Conservation (phyloP, 2,888 invertebrate species). For the Phymatocera aterrima region DNA sequence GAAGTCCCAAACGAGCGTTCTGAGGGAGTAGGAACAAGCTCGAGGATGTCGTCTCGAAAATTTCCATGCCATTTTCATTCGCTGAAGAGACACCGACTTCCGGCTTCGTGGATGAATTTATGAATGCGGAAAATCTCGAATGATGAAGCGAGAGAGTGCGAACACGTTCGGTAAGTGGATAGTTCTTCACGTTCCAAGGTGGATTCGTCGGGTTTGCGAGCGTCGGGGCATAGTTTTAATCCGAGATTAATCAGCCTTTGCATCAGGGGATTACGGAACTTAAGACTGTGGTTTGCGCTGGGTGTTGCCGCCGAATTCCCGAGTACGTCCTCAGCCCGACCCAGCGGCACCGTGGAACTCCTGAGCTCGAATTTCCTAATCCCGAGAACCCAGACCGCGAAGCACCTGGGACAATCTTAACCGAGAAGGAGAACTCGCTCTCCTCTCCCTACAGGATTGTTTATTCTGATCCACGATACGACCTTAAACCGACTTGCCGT, state of each 20-base stretch:
- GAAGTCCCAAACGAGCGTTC: no score
- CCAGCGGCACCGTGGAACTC: background rate
- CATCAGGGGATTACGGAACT: constrained; percentile 28
- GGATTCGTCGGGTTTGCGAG: background rate
- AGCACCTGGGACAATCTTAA: constrained; percentile 38
- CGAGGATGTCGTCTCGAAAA: no score
- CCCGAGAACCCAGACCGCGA: constrained; percentile 41
- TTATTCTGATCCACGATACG: constrained; percentile 19
- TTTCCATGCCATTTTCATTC: no score
- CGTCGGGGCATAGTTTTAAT: constrained; percentile 36
- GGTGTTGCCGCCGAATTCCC: constrained; percentile 35
- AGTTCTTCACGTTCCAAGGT: background rate
- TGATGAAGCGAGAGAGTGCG: background rate
- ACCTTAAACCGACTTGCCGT: constrained; percentile 13
- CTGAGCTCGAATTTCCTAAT: constrained; percentile 29
- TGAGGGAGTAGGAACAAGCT: no score
- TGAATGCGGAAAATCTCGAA: background rate
- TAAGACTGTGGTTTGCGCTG: constrained; percentile 37
- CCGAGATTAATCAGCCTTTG: constrained; percentile 41
- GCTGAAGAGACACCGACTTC: no score
- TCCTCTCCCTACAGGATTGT: background rate
- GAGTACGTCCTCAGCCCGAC: constrained; percentile 19
- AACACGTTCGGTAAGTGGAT: background rate
- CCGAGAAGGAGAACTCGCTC: constrained; percentile 4
- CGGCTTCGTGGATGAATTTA: background rate